phyloP scores from a whole-genome alignment of 2,113 vertebrate genomes.

The Dipodomys ordii region DNA sequence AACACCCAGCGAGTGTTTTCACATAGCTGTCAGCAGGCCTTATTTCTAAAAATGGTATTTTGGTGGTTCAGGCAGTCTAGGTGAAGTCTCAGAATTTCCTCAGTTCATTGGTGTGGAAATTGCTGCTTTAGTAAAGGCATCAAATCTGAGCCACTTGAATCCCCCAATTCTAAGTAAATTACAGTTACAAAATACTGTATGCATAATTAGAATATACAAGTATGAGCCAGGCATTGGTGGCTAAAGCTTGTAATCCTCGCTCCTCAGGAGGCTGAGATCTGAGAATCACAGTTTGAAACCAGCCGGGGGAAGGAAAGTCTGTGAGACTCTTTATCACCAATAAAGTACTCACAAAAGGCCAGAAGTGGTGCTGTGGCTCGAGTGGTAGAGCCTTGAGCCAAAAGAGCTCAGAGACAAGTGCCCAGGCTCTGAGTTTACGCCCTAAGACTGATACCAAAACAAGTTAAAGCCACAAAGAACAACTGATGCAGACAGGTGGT shows the following conservation, averaged over 20 bases:
- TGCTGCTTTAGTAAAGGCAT: conserved; percentile 31
- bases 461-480: conserved; percentile 8
- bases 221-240: not conserved
- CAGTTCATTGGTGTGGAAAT: conserved; percentile 23
- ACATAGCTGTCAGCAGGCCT: not conserved
- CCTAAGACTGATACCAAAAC: too few relatives aligned
- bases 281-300: too few relatives aligned
- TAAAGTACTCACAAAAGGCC: too few relatives aligned
- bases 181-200: conserved; percentile 10
- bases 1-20: not conserved
- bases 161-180: not conserved
- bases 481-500: not conserved
- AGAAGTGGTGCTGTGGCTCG: too few relatives aligned
- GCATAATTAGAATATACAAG: not conserved
- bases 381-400: too few relatives aligned
- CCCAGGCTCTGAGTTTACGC: too few relatives aligned
- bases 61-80: not conserved
- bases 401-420: too few relatives aligned
- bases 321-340: too few relatives aligned
- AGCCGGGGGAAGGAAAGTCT: too few relatives aligned
- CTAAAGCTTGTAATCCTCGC: too few relatives aligned
- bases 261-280: too few relatives aligned
- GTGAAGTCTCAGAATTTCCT: not conserved
- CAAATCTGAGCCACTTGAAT: not conserved
- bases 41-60: not conserved